Evolutionary conservation across 37 sponge, comb jelly and placozoan genomes (phyloP), one percentile per base, ranked within the genome.

Genomic region (Cliona cf. orientalis): DNA sequence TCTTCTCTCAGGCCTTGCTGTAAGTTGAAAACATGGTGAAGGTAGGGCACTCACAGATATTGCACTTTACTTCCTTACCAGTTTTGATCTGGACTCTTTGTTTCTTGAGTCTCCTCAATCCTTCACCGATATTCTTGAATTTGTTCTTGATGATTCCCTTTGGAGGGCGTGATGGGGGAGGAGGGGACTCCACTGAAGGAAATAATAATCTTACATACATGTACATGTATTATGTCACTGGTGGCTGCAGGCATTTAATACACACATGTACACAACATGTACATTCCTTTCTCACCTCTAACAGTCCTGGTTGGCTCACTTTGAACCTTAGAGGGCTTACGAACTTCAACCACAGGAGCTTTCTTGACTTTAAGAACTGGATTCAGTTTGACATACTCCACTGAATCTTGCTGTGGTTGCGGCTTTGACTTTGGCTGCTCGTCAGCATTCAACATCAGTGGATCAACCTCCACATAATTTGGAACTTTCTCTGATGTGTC

Each of bases 121-220:
- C 45, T 14, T 46, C 53, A 29, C 26, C 40, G 35, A 6, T 29
- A n/a, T n/a, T n/a, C n/a, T n/a, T n/a, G 0, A 82, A 59, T 59
- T 49, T 58, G 38, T 60, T 82, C 82, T 82, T 82, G 46, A 82
- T 71, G 49, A 72, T 72, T 2, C 82, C 82, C 46, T 31, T 71
- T 2, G 59, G 28, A 7, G 82, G 73, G 14, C 11, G 64, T 4
- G 80, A n/a, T n/a, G n/a, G 69, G 2, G 46, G 78, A 4, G 66
- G 66, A 25, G 76, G 62, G 19, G 57, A 19, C 1, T 1, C 33
- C 28, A 23, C 34, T 11, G 7, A 58, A 34, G 76, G 42, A 59
- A 58, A 31, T 72, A 46, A 46, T 31, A 63, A n/a, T n/a, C n/a
- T 49, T 49, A 49, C 55, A 49, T 49, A 17, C 17, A 49, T 17